A percentile compares a stretch with the other conserved stretches of the same genome.
Evolutionary conservation across 1,140 invertebrate genomes (phyloP).

Genomic region (Papilio helenus): DNA sequence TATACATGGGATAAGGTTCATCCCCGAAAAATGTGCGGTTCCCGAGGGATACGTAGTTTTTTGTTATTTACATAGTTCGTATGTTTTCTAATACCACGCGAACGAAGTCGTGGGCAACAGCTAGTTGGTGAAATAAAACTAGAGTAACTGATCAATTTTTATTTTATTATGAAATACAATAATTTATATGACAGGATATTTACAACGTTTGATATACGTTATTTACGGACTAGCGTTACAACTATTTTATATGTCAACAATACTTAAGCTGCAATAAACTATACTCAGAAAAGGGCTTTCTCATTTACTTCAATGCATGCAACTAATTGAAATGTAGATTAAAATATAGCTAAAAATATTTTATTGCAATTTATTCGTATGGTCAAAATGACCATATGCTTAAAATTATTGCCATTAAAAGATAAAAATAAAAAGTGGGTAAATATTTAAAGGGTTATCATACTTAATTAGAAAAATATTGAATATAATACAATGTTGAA

Average conservation of each 20-base stretch:
- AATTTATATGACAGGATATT: conserved; percentile 78
- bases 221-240: conserved; percentile 40
- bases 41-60: no score
- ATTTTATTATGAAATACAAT: conserved; percentile 81
- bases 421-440: background rate
- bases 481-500: background rate
- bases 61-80: no score
- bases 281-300: background rate
- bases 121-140: no score
- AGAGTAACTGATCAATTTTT: conserved; percentile 55
- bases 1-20: no score
- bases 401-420: background rate
- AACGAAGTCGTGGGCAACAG: no score
- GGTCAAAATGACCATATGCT: background rate
- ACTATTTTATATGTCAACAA: conserved; percentile 39
- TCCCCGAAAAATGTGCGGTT: no score
- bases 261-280: conserved; percentile 7
- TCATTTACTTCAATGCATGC: background rate
- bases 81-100: no score
- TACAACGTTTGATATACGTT: conserved; percentile 66
- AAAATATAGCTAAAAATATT: background rate
- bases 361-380: background rate
- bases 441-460: background rate
- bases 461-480: background rate
- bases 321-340: conserved; percentile 4